Evolutionary conservation across 2,113 vertebrate species (phyloP), one percentile per base, ranked within the genome.

Genomic region (Pollimyrus isidori): DNA sequence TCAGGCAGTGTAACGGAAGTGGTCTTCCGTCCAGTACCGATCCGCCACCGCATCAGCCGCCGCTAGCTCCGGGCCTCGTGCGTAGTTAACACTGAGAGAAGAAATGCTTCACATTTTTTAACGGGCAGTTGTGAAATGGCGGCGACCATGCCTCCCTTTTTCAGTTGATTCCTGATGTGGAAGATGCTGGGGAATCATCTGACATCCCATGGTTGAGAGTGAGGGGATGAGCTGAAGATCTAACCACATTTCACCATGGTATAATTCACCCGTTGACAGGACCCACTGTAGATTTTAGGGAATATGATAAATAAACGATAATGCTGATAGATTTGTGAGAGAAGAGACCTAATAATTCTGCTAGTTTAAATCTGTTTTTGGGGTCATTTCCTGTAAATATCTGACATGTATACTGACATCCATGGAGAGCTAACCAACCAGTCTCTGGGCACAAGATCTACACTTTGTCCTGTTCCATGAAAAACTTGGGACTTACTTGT

Each of bases 21-120:
- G 84, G 87, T 88, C 46, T 30, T 46, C 15, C 52, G 35, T 13
- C 35, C n/a, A 17, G 52, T 52, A 48, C 5, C 45, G 86, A 65
- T 42, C 21, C 42, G 46, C 89, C 50, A 46, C 88, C 35, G 85
- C 76, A 11, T 42, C 62, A 88, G 50, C 90, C 3, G 7, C 45
- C 50, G 85, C 90, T 87, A 90, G 58, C 89, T 56, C 50, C 30
- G 83, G 82, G 58, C 23, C 30, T 39, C 89, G 91, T 93, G 93
- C 93, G 92, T 92, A 91, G 92, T 86, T 91, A 87, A 65, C 89
- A 19, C 86, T 87, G 89, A 73, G 88, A 87, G 87, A 87, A 90
- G 89, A 91, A 91, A 92, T 92, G 87, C 86, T 92, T 90, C 42
- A 84, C 89, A 93, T 93, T 91, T 92, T 90, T 89, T 80, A 80